Base-by-base conservation (phyloP, 1,140 invertebrate species). In the Heliconius melpomene region DNA sequence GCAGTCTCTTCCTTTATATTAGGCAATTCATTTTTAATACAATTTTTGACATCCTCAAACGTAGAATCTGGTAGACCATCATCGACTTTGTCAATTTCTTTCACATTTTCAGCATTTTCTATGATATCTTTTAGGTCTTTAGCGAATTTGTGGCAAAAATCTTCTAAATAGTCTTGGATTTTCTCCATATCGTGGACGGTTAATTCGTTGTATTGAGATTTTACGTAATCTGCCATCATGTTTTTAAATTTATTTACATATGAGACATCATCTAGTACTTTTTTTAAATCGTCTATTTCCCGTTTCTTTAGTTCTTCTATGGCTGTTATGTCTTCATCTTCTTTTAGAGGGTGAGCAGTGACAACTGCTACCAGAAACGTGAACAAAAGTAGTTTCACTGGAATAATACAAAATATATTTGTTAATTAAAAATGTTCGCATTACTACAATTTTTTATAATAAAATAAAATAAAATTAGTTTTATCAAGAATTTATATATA, bases 11-110 rank as follows among this genome's bases (percentile, higher is more conserved):
- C 84, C 9, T 75, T 82, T 2, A 87, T 82, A 29, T 85, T 83
- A 0, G 84, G 75, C 40, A 87, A 80, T 77, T 88, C 85, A 11
- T 77, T 81, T 57, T 79, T 83, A 1, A 89, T 82, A 46, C 76
- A 84, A 1, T 75, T 54, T 54, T 83, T 87, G 9, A 89, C 81
- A 3, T 85, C 83, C 20, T 83, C 82, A 66, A 88, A 88, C 11
- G 83, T 87, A 11, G 78, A 75, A 73, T 89, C 83, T 0, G 83
- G 80, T 23, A 88, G 40, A n/a, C 84, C 86, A 77, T 89, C 88
- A 18, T 86, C 52, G 13, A 88, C 72, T 26, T 80, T 72, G 26
- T 84, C 46, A 8, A 79, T 76, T 54, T 60, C 46, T 29, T 70
- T 82, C 3, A 60, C 70, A 7, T 73, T 72, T 5, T 83, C 60